Evolutionary conservation across 2,797 vertebrate species (phyloP), one percentile per base, ranked within the genome.

Genomic region (Oreochromis grahami): DNA sequence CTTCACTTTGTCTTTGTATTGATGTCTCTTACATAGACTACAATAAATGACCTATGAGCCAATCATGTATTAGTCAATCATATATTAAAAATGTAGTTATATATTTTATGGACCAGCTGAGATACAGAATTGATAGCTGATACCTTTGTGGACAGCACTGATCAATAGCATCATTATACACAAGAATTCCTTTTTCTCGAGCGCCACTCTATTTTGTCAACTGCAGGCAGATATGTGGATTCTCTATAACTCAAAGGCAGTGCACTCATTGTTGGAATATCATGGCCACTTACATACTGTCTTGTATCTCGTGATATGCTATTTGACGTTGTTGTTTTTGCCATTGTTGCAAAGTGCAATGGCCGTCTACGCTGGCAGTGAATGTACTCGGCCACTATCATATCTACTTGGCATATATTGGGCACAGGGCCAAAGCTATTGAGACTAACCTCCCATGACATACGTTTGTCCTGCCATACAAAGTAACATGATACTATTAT

Each of bases 401-500:
- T 81, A 82, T 76, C 81, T 74, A 65, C 68, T 48, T 83, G 79
- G 85, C 74, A 86, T 83, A 55, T 82, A 82, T 70, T 77, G 82
- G 85, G 79, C 86, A 77, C 48, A 52, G 41, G 72, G 77, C 78
- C 82, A 89, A 77, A 79, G 68, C 79, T 83, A 38, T 80, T 81
- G 80, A 90, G 50, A 48, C 56, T 84, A 83, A 88, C 50, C 50
- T 86, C 55, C 80, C 52, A 76, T 82, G 87, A 82, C 86, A 88
- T 78, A 78, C 38, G 43, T 88, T 83, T 84, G 76, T 82, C 56
- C 80, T 48, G 63, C 60, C 76, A n/a, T 58, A 82, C 63, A 81
- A 58, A 82, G 88, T 70, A 91, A 92, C 52, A 5, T 79, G 80
- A 91, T 79, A 87, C 77, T 78, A 78, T 79, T 84, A 83, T 45